These are phyloP conservation scores for Sebastes iracundus DNA, from an alignment of 2,797 vertebrate genomes.

Conservation along the genomic window DNA sequence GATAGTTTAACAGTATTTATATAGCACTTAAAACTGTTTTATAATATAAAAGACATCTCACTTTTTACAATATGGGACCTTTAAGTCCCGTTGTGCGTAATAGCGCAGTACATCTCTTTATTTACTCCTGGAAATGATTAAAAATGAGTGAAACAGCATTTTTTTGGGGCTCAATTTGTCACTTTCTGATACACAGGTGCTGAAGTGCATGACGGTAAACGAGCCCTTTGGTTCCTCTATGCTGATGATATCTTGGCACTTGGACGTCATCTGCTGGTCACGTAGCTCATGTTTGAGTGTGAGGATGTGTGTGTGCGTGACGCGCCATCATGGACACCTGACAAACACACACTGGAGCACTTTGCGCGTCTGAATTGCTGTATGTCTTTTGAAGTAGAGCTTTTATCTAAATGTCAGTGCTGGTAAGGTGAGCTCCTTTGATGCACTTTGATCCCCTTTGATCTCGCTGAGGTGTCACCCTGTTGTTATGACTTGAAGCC, in stretches of 20 bases:
- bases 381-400: slow-evolving; percentile 77
- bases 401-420: slow-evolving; percentile 80
- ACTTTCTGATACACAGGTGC: slow-evolving; percentile 24
- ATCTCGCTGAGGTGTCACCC: slow-evolving; percentile 77
- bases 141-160: background rate
- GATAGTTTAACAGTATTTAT: too few relatives aligned
- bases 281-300: background rate
- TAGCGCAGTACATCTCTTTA: background rate
- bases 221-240: background rate
- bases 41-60: too few relatives aligned
- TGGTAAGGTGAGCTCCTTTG: slow-evolving; percentile 74
- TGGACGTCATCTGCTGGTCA: slow-evolving; percentile 74
- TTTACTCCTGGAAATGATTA: background rate
- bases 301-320: background rate
- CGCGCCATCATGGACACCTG: slow-evolving; percentile 44
- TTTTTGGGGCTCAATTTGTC: background rate
- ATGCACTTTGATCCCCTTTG: slow-evolving; percentile 78
- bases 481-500: slow-evolving; percentile 74
- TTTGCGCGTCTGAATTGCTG: slow-evolving; percentile 66
- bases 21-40: too few relatives aligned
- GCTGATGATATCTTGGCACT: slow-evolving; percentile 41
- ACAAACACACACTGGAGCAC: slow-evolving; percentile 63
- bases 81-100: background rate
- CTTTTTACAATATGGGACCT: too few relatives aligned
- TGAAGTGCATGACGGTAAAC: background rate